phyloP scores from a whole-genome alignment of 2,113 vertebrate genomes.

The Alexandromys fortis region DNA sequence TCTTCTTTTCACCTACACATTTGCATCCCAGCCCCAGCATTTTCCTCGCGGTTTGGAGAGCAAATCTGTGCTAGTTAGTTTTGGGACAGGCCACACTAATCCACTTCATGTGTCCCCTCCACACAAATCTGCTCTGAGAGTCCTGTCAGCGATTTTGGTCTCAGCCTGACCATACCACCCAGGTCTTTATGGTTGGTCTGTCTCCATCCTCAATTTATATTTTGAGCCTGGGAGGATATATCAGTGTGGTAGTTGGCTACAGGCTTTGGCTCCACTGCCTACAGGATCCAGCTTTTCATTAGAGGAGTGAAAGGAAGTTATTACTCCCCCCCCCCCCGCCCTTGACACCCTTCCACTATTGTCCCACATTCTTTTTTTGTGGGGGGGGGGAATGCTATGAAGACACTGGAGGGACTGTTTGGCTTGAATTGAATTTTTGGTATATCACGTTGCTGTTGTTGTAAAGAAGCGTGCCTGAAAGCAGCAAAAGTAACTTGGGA shows the following conservation, averaged over 20 bases:
- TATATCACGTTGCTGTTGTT: not conserved
- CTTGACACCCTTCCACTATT: not conserved
- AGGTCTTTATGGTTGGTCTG: not conserved
- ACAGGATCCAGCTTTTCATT: not conserved
- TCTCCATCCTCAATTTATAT: not conserved
- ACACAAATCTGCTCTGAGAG: not conserved
- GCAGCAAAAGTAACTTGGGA: not conserved
- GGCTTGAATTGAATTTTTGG: not conserved
- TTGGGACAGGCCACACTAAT: not conserved
- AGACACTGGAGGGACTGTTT: not conserved
- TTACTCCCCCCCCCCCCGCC: too few species aligned
- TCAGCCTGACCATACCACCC: not conserved
- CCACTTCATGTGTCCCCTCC: not conserved
- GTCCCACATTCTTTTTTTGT: not conserved
- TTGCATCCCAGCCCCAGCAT: not conserved
- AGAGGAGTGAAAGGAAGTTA: not conserved
- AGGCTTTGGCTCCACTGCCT: too few species aligned
- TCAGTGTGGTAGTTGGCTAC: not conserved
- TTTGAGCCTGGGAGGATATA: not conserved
- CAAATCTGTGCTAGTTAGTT: not conserved
- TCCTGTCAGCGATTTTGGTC: not conserved
- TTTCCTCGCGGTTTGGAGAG: not conserved
- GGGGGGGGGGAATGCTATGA: not conserved
- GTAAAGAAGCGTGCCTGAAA: not conserved
- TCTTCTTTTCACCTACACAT: not conserved